Percentiles rank a stretch among this genome's conserved stretches.
phyloP scores from a whole-genome alignment of 1,140 invertebrate species.

The Chrysomallon squamiferum region DNA sequence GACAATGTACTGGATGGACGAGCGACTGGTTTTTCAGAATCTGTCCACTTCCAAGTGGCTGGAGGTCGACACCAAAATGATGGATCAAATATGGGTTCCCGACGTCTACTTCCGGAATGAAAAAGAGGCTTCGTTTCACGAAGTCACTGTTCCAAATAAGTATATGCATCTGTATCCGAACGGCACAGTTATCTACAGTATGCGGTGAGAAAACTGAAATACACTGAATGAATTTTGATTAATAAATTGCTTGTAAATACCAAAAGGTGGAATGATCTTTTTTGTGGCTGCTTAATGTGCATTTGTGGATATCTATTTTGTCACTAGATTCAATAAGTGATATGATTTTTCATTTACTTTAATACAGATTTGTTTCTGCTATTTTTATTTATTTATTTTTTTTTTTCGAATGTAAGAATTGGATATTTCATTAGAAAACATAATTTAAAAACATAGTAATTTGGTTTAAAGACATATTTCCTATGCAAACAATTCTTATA shows the following conservation, averaged over 20 bases:
- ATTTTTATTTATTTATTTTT: too few relatives aligned
- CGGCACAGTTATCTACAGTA: slow-evolving; percentile 31
- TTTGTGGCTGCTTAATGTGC: neutral
- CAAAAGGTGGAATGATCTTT: neutral
- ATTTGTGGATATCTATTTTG: neutral
- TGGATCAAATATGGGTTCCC: slow-evolving; percentile 60
- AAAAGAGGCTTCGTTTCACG: slow-evolving; percentile 63
- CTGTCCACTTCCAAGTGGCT: slow-evolving; percentile 19
- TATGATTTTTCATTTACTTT: too few relatives aligned
- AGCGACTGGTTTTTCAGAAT: slow-evolving; percentile 24
- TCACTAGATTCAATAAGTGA: too few relatives aligned
- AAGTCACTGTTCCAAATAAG: slow-evolving; percentile 64
- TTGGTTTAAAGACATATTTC: too few relatives aligned
- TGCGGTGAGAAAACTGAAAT: slow-evolving; percentile 27
- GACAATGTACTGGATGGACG: slow-evolving; percentile 36
- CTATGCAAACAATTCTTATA: too few relatives aligned
- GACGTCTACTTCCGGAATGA: slow-evolving; percentile 64
- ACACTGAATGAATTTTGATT: too few relatives aligned
- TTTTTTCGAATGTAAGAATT: too few relatives aligned
- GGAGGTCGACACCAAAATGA: slow-evolving; percentile 44
- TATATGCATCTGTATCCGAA: slow-evolving; percentile 62
- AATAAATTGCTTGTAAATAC: neutral
- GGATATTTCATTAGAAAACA: too few relatives aligned
- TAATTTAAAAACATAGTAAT: too few relatives aligned
- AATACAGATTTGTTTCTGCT: too few relatives aligned